Evolutionary conservation across 2,113 vertebrate species (phyloP).

Genomic region (Plecturocebus donacophilus): DNA sequence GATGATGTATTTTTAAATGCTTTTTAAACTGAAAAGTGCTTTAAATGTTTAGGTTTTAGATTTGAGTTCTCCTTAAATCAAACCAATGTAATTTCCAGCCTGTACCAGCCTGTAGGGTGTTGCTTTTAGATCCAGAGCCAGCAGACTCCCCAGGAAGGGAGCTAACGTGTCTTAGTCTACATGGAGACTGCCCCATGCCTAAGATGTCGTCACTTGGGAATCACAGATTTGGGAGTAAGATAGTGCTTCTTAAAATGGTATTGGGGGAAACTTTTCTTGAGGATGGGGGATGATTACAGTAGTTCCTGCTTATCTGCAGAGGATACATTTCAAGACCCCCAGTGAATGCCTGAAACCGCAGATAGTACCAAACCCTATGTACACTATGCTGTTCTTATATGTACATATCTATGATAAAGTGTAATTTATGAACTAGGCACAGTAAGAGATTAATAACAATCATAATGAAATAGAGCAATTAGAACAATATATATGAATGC

Average conservation of each 20-base stretch:
- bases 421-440: background rate
- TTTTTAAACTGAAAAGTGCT: background rate
- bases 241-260: background rate
- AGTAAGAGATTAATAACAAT: background rate
- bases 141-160: background rate
- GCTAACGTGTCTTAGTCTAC: background rate
- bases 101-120: background rate
- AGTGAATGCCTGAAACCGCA: background rate
- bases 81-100: background rate
- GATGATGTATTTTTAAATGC: background rate
- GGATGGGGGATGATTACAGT: background rate
- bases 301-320: background rate
- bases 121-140: background rate
- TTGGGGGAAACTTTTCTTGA: background rate
- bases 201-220: background rate
- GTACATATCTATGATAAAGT: background rate
- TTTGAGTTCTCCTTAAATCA: background rate
- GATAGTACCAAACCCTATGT: background rate
- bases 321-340: background rate
- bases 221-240: background rate
- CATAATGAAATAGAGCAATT: background rate
- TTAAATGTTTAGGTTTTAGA: background rate
- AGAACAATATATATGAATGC: background rate
- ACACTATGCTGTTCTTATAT: background rate
- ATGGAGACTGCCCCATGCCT: fast-evolving